Conservation (phyloP, 2,888 invertebrate genomes). For the Mythimna ferrago region DNA sequence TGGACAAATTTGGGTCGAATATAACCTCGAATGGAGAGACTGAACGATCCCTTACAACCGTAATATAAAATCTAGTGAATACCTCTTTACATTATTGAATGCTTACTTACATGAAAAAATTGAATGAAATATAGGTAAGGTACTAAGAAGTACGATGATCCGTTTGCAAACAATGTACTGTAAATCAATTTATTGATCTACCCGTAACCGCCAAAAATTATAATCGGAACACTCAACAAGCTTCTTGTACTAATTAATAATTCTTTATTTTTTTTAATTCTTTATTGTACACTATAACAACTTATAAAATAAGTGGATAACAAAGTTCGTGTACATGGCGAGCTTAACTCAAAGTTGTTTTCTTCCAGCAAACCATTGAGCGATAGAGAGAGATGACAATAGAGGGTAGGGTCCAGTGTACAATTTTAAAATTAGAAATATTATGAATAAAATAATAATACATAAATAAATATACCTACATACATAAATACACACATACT, state of each 20-base stretch:
- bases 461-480: no score
- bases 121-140: conserved; percentile 19
- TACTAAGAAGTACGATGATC: not conserved
- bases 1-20: conserved; percentile 85
- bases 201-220: not conserved
- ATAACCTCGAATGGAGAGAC: conserved; percentile 81
- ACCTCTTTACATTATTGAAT: conserved; percentile 79
- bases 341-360: no score
- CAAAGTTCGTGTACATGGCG: no score
- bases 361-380: no score
- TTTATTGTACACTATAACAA: no score
- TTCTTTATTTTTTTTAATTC: no score
- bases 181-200: not conserved
- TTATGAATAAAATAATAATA: no score
- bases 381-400: no score
- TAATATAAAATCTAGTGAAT: conserved; percentile 81
- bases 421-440: no score
- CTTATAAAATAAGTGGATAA: no score
- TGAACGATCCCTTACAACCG: conserved; percentile 80
- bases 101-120: conserved; percentile 51
- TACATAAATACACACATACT: no score
- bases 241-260: not conserved
- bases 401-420: no score
- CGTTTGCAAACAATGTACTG: not conserved
- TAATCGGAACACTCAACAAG: not conserved